Evolutionary conservation across 2,888 invertebrate genomes (phyloP), one percentile per base, ranked within the genome.

Genomic region (Drosophila villosipedis): DNA sequence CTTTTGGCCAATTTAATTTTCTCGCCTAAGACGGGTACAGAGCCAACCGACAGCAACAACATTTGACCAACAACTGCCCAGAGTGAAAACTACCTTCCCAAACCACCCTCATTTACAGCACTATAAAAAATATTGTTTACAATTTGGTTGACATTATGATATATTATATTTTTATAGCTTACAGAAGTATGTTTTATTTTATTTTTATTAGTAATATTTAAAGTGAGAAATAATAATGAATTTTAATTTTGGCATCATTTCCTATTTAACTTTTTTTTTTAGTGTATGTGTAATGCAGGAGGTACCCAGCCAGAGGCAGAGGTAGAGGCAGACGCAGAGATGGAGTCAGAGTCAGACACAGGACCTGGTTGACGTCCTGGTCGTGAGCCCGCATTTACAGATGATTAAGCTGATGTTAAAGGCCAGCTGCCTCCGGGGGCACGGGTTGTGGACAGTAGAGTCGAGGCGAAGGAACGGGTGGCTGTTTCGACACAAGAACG

Each of bases 1-100:
- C 91, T 89, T 91, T 91, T 92, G 91, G 92, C 91, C 91, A 91
- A 91, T 91, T 91, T 91, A 92, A 91, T 91, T 92, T 91, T 91
- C 91, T 91, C 91, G 91, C 91, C 91, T 90, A 92, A 91, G 91
- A 88, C 91, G 83, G 89, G 91, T 83, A 85, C 91, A 82, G 76
- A 73, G 81, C 77, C 43, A 22, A 57, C 73, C 90, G 83, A 61
- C 82, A 73, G 83, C 89, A 80, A 67, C 80, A 41, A 57, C 76
- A 54, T 61, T 63, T 61, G 63, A 67, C 68, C 57, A 62, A 41
- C 54, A 53, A 60, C 30, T 9, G 16, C 28, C 28, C 28, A 35
- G 16, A 28, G 19, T 55, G 35, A 25, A 35, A n/a, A 25, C 37
- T 22, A 22, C 33, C 25, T 25, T 25, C 35, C 19, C 50, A 5